These are phyloP conservation scores for Canis aureus DNA, from an alignment of 2,113 vertebrate species.

Conservation along the genomic window DNA sequence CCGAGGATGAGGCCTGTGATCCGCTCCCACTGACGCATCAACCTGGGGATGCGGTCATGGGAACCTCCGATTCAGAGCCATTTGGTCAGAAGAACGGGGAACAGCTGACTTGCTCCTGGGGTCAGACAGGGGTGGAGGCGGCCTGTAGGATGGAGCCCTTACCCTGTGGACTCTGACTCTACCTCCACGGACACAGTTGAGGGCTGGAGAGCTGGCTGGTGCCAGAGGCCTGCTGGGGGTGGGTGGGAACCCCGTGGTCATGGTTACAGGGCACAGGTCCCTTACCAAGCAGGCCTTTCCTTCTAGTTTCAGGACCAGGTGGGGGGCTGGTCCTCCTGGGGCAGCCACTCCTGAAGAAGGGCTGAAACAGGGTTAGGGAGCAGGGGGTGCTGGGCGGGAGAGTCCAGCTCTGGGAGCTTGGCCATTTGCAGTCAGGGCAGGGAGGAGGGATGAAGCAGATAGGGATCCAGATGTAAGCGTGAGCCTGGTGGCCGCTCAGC, in stretches of 20 bases:
- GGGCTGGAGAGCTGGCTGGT: too few species aligned
- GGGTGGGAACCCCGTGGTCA: background rate
- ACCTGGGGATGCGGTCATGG: background rate
- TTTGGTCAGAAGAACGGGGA: background rate
- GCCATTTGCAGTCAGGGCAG: background rate
- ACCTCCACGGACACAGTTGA: background rate
- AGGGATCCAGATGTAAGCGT: background rate
- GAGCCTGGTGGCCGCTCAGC: background rate
- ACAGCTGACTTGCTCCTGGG: background rate
- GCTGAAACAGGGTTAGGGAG: background rate
- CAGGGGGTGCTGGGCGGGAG: background rate
- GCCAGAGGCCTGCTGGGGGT: too few species aligned
- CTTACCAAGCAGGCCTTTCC: background rate
- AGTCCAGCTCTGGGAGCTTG: background rate
- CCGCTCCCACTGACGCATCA: background rate
- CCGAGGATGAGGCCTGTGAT: background rate
- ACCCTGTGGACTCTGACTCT: background rate
- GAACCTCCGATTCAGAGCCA: background rate
- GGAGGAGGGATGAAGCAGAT: background rate
- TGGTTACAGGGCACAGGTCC: background rate
- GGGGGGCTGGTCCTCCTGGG: background rate
- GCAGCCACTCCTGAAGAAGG: background rate
- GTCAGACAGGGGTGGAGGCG: rapidly evolving
- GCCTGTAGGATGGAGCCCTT: background rate
- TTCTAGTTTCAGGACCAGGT: background rate